These are phyloP conservation scores for Drosophila ercepeae DNA, from an alignment of 1,140 invertebrate species.

Conservation along the genomic window DNA sequence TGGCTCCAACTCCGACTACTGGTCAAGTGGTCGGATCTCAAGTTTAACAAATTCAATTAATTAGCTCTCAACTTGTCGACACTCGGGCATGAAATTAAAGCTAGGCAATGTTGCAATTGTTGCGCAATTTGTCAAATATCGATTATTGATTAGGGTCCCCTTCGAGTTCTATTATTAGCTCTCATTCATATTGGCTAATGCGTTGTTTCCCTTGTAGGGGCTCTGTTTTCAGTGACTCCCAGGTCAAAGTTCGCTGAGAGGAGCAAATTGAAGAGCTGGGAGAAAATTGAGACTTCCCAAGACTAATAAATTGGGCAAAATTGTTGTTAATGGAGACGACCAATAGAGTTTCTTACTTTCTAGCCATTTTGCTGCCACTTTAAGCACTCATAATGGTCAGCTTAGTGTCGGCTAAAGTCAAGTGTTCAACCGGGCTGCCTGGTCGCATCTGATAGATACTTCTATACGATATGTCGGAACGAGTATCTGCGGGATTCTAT, in stretches of 20 bases:
- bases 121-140: conserved; percentile 67
- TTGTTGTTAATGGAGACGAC: neutral
- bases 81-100: conserved; percentile 63
- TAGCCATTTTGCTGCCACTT: conserved; percentile 16
- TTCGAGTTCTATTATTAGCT: conserved; percentile 57
- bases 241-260: conserved; percentile 43
- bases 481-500: conserved; percentile 18
- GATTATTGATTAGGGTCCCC: conserved; percentile 69
- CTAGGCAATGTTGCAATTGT: conserved; percentile 40
- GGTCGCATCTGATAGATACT: conserved; percentile 3
- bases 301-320: neutral
- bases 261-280: neutral
- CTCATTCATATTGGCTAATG: conserved; percentile 6
- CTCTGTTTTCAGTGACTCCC: conserved; percentile 28
- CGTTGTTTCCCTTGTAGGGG: conserved; percentile 34
- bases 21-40: conserved; percentile 57
- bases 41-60: conserved; percentile 61
- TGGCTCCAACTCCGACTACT: conserved; percentile 8
- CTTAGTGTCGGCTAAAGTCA: conserved; percentile 56
- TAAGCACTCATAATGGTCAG: conserved; percentile 43
- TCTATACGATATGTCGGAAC: neutral
- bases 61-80: conserved; percentile 51
- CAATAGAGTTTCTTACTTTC: neutral
- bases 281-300: neutral
- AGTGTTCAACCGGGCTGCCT: conserved; percentile 2